Conservation (phyloP, 2,797 vertebrate genomes). For the Chromis chromis region DNA sequence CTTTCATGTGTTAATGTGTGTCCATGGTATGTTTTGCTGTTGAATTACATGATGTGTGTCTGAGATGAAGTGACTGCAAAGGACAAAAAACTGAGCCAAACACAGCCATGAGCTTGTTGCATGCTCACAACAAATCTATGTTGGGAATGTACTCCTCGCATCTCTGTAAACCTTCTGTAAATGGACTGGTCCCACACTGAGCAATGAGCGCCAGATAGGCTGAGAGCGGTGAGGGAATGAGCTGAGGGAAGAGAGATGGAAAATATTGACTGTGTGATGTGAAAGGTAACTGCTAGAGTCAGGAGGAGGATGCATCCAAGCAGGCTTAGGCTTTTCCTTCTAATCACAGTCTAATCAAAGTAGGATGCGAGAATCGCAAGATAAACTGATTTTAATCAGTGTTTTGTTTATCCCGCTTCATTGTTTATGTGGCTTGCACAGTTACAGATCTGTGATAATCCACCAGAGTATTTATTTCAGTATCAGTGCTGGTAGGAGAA, state of each 20-base stretch:
- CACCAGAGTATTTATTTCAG: conserved; percentile 34
- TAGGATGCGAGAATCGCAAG: conserved; percentile 12
- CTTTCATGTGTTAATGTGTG: background rate
- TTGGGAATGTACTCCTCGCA: conserved; percentile 52
- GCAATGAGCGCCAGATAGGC: conserved; percentile 17
- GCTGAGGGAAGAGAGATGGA: conserved; percentile 10
- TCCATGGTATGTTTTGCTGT: conserved; percentile 6
- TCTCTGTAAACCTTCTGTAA: conserved; percentile 60
- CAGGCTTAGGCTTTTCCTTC: conserved; percentile 17
- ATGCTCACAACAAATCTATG: conserved; percentile 59
- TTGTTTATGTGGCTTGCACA: conserved; percentile 48
- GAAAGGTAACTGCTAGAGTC: conserved; percentile 36
- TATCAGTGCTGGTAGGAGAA: conserved; percentile 46
- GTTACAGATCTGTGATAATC: conserved; percentile 53
- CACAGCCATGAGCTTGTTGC: conserved; percentile 60
- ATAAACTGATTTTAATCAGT: conserved; percentile 57
- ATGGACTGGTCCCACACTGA: conserved; percentile 41
- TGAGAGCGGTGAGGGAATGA: conserved; percentile 7
- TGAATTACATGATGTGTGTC: conserved; percentile 12
- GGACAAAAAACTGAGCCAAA: conserved; percentile 48
- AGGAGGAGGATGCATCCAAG: conserved; percentile 14
- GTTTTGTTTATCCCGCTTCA: conserved; percentile 42
- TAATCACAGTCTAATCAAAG: conserved; percentile 33
- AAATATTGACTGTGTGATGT: conserved; percentile 36
- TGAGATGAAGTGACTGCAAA: conserved; percentile 34